Conservation (phyloP, 1,140 invertebrate species). For the Drosophila jambulina region DNA sequence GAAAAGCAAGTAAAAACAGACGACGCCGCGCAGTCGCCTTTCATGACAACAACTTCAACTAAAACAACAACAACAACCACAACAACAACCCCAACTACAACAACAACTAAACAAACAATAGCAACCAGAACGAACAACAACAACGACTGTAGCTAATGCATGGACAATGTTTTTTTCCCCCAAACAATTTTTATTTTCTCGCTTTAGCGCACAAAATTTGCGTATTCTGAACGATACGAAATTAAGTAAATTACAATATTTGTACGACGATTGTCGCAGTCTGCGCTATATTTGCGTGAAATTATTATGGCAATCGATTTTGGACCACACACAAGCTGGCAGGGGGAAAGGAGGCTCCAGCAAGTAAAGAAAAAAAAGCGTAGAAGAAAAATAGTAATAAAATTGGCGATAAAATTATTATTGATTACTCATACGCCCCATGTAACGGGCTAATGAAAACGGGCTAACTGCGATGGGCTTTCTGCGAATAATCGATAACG, state of each 20-base stretch:
- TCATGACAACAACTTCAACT: conserved; percentile 56
- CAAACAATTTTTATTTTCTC: conserved; percentile 37
- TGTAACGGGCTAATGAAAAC: conserved; percentile 63
- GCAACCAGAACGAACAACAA: conserved; percentile 17
- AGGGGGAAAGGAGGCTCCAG: conserved; percentile 22
- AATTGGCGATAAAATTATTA: conserved; percentile 75
- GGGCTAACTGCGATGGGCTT: conserved; percentile 58
- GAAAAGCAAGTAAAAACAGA: conserved; percentile 59
- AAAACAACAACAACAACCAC: too few relatives aligned
- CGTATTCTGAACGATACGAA: conserved; percentile 74
- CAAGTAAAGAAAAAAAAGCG: conserved; percentile 2
- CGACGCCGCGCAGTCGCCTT: conserved; percentile 78
- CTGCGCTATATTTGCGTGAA: conserved; percentile 74
- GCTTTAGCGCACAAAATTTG: conserved; percentile 62
- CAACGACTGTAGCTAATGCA: conserved; percentile 61
- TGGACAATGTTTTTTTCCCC: conserved; percentile 69
- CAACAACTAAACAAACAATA: conserved; percentile 35
- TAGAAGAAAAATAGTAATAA: conserved; percentile 32
- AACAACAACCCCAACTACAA: conserved; percentile 14
- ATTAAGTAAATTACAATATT: conserved; percentile 83
- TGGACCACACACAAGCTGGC: conserved; percentile 39
- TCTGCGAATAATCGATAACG: conserved; percentile 61
- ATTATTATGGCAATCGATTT: conserved; percentile 82
- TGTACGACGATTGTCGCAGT: conserved; percentile 61
- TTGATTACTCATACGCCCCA: conserved; percentile 78